Percentiles rank a stretch among this genome's conserved stretches.
Conservation (phyloP, 2,888 invertebrate genomes). For the Listrodromus nycthemerus region DNA sequence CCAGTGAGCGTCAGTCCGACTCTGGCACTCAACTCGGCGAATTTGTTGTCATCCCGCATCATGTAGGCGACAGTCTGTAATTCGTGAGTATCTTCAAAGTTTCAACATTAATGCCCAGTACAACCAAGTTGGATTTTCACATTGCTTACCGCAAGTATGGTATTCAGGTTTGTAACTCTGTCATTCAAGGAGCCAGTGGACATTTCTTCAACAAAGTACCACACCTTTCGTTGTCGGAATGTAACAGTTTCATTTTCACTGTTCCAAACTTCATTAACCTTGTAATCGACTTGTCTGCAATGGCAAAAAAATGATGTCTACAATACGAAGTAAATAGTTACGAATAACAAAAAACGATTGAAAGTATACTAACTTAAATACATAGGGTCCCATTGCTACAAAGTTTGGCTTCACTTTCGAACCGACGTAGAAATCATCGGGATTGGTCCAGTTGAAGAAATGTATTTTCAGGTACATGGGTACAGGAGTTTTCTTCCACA, state of each 20-base stretch:
- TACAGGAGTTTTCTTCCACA: slow-evolving; percentile 93
- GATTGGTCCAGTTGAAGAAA: slow-evolving; percentile 93
- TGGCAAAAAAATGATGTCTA: slow-evolving; percentile 6
- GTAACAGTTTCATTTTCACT: slow-evolving; percentile 90
- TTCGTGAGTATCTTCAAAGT: slow-evolving; percentile 41
- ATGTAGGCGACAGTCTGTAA: slow-evolving; percentile 88
- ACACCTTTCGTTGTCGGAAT: slow-evolving; percentile 90
- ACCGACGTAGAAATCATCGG: slow-evolving; percentile 86
- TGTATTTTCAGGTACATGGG: slow-evolving; percentile 92
- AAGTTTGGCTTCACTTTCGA: slow-evolving; percentile 87
- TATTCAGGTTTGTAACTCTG: slow-evolving; percentile 90
- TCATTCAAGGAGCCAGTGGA: slow-evolving; percentile 90
- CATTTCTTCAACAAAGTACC: slow-evolving; percentile 89
- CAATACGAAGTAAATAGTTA: not conserved
- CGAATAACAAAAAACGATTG: slow-evolving; percentile 78
- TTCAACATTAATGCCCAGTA: not conserved
- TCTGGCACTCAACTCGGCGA: slow-evolving; percentile 86
- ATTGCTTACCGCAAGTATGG: slow-evolving; percentile 89
- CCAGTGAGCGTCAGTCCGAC: slow-evolving; percentile 86
- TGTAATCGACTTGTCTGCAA: slow-evolving; percentile 80
- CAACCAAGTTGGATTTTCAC: slow-evolving; percentile 24
- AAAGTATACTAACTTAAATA: slow-evolving; percentile 87
- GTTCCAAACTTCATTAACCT: slow-evolving; percentile 88
- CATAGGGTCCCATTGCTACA: slow-evolving; percentile 90
- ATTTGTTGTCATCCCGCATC: slow-evolving; percentile 84